Percentiles rank a stretch among this genome's conserved stretches.
These are phyloP conservation scores for Corythucha ciliata DNA, from an alignment of 2,888 invertebrate species.

Conservation along the genomic window DNA sequence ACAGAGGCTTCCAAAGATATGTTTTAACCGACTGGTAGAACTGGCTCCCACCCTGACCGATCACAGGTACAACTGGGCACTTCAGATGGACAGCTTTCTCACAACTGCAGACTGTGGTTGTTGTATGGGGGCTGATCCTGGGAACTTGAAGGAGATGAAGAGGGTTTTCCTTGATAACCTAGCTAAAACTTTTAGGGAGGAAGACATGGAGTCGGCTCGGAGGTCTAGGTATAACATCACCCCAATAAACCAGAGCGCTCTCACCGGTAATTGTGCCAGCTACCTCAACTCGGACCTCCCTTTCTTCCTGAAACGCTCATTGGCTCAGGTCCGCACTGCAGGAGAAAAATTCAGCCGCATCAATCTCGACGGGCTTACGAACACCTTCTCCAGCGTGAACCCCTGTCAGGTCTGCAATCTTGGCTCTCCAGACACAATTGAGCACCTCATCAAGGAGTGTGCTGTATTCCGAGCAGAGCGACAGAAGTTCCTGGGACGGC, in stretches of 20 bases:
- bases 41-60: background rate
- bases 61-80: conserved; percentile 1
- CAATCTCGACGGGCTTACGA: background rate
- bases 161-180: background rate
- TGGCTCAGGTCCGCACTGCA: conserved; percentile 1
- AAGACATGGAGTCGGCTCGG: background rate
- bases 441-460: conserved; percentile 3
- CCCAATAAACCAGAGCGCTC: background rate
- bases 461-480: conserved; percentile 3
- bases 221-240: background rate
- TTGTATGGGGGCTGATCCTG: background rate
- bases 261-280: background rate
- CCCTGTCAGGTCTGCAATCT: conserved; percentile 10
- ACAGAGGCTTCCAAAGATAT: conserved; percentile 1
- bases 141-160: background rate
- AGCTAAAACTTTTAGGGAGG: background rate
- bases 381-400: background rate
- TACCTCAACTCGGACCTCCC: background rate
- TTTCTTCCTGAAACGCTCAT: background rate
- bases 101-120: background rate
- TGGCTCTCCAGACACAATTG: background rate
- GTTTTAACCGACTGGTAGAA: conserved; percentile 1
- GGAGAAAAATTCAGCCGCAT: conserved; percentile 9
- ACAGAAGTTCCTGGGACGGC: background rate
- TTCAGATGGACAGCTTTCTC: background rate